Evolutionary conservation across 1,140 invertebrate species (phyloP).

Genomic region (Argopecten irradians): DNA sequence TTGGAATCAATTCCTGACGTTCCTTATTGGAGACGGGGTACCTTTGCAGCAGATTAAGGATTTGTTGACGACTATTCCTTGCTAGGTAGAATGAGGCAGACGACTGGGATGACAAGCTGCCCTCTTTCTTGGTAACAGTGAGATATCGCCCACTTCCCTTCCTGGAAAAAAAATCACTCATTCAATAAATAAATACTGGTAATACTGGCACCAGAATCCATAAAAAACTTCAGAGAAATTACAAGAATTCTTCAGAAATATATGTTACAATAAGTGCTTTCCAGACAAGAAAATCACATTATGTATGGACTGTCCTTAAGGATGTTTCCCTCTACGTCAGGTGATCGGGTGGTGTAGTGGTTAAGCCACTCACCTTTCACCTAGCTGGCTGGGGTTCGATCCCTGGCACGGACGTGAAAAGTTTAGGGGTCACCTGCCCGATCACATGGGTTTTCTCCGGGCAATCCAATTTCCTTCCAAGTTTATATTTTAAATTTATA

Average conservation of each 20-base stretch:
- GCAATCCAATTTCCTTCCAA: no score
- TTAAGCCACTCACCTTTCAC: no score
- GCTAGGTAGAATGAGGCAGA: conserved; percentile 84
- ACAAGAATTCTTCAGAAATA: not conserved
- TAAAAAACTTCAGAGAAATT: not conserved
- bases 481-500: no score
- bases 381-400: no score
- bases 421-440: no score
- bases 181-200: conserved; percentile 29
- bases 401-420: no score
- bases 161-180: conserved; percentile 77
- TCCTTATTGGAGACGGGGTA: conserved; percentile 86
- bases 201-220: not conserved
- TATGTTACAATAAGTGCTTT: not conserved
- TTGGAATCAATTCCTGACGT: conserved; percentile 82
- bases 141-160: conserved; percentile 84
- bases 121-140: conserved; percentile 86
- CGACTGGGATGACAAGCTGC: conserved; percentile 83
- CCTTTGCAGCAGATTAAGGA: conserved; percentile 81
- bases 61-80: conserved; percentile 81
- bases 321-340: no score
- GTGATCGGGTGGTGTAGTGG: no score
- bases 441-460: no score
- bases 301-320: no score
- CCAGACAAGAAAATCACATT: no score